These are phyloP conservation scores for Galemys pyrenaicus DNA, from an alignment of 2,113 vertebrate species.

Conservation along the genomic window DNA sequence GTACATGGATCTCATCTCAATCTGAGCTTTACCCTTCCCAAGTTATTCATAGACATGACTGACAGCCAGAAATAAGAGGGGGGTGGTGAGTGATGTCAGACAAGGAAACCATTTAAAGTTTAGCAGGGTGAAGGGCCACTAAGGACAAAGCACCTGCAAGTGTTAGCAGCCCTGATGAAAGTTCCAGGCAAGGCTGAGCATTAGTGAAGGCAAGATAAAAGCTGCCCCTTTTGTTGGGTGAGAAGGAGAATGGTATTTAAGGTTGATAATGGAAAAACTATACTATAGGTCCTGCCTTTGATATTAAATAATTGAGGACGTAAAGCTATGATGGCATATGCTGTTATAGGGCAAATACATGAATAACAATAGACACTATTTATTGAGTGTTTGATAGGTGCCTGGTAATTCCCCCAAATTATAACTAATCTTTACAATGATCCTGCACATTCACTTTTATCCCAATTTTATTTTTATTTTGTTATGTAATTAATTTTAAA, in stretches of 20 bases:
- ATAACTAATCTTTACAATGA: neutral
- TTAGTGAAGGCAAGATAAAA: neutral
- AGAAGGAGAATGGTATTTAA: neutral
- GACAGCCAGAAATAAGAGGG: neutral
- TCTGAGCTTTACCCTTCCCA: neutral
- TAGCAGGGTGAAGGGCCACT: neutral
- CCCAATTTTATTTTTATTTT: neutral
- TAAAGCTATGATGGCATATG: neutral
- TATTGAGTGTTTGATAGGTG: neutral
- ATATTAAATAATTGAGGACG: conserved; percentile 33
- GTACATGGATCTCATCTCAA: neutral
- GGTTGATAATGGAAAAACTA: neutral
- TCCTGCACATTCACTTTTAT: neutral
- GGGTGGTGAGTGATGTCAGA: neutral
- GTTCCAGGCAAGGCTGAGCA: neutral
- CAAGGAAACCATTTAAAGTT: neutral
- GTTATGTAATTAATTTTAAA: too few relatives aligned
- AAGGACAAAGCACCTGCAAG: neutral
- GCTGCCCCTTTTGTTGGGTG: neutral
- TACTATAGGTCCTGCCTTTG: neutral
- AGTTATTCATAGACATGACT: neutral
- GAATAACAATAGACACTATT: neutral
- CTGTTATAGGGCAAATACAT: neutral
- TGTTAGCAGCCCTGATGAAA: neutral
- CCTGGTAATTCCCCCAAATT: neutral